Evolutionary conservation across 2,113 vertebrate genomes (phyloP).

Genomic region (Gadus chalcogrammus): DNA sequence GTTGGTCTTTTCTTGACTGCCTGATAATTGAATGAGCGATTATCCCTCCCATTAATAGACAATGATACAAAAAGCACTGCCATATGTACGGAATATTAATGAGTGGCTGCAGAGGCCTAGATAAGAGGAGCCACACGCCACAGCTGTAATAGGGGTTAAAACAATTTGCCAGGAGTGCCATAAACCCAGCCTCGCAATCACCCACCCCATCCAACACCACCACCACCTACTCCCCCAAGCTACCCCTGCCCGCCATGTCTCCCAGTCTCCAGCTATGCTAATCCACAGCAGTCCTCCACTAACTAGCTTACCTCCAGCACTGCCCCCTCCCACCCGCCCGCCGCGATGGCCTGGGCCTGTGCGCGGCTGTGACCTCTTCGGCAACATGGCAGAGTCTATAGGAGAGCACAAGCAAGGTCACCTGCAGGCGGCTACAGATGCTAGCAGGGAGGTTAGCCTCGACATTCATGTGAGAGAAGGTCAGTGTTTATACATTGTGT

Average conservation of each 20-base stretch:
- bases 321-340: constrained; percentile 32
- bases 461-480: constrained; percentile 29
- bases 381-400: constrained; percentile 38
- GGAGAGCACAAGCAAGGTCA: constrained; percentile 33
- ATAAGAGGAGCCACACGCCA: constrained; percentile 86
- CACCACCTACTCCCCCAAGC: constrained; percentile 3
- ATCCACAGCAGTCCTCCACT: constrained; percentile 43
- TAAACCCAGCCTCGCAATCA: constrained; percentile 27
- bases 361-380: constrained; percentile 52
- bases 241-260: constrained; percentile 14
- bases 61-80: constrained; percentile 90
- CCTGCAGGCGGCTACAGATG: constrained; percentile 47
- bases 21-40: constrained; percentile 99
- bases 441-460: constrained; percentile 32
- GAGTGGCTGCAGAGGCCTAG: constrained; percentile 91
- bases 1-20: constrained; percentile 86
- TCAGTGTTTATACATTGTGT: background rate
- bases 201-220: background rate
- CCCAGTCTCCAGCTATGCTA: constrained; percentile 44
- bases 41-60: constrained; percentile 97
- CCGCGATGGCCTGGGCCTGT: constrained; percentile 34
- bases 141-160: constrained; percentile 77
- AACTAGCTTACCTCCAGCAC: constrained; percentile 33
- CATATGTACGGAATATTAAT: constrained; percentile 98
- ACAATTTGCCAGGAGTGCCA: constrained; percentile 63